Evolutionary conservation across 2,797 vertebrate species (phyloP), one percentile per base, ranked within the genome.

Genomic region (Taeniopygia guttata): DNA sequence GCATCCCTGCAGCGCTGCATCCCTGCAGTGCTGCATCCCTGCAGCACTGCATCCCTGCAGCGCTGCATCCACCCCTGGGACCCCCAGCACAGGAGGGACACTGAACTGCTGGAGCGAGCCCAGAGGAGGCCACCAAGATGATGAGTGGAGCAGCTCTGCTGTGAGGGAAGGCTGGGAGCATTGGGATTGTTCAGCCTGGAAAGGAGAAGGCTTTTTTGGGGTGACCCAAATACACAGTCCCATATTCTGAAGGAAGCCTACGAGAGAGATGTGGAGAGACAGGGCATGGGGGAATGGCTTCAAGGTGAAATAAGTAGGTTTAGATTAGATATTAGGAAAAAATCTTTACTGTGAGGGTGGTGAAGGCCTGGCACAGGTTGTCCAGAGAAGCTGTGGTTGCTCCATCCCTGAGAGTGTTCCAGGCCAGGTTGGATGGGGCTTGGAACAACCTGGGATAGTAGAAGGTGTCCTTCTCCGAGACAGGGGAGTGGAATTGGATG

Each of bases 101-200:
- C 1, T 21, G 40, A 13, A 8, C 17, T 9, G 3, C 4, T 21
- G 25, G 20, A 46, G 25, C 0, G 0, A 27, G 11, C 13, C 21
- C 34, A 48, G 46, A 40, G 42, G 34, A 67, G 22, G 8, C 18
- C 26, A 36, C 32, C 10, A 38, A 8, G 34, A 10, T 19, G 13
- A 27, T 2, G 2, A 52, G 52, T 7, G 32, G 9, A 62, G 19
- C 7, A 62, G 13, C 27, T 69, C 32, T 48, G 14, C 19, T 4
- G 0, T 5, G 32, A 55, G 42, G 36, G 10, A 32, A 42, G 48
- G 62, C 34, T 48, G 69, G 29, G 42, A 68, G 11, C 5, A 10
- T 3, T 60, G 26, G 34, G 42, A 7, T 45, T 63, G 20, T 2
- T n/a, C 14, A 69, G 2, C 13, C 27, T 38, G 70, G 42, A 9